Evolutionary conservation across 2,797 vertebrate genomes (phyloP).

Genomic region (Poeciliopsis presidionis): DNA sequence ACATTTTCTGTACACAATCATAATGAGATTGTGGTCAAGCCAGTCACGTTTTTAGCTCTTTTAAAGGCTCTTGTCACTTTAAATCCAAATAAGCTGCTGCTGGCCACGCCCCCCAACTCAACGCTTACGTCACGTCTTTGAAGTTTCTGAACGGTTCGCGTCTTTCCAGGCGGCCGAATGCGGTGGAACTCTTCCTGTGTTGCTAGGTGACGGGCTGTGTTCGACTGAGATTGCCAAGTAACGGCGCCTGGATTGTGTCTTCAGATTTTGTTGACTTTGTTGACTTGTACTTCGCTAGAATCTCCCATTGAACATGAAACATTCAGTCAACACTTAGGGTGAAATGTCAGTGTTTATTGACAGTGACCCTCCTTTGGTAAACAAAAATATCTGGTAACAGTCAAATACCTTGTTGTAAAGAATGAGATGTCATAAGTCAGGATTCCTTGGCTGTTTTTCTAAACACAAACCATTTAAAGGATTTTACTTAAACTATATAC

Average conservation of each 20-base stretch:
- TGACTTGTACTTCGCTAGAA: background rate
- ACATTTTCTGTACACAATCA: too few species aligned
- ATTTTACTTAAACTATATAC: constrained; percentile 10
- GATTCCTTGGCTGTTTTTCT: constrained; percentile 68
- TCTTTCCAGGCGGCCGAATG: too few species aligned
- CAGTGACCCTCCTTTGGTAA: constrained; percentile 67
- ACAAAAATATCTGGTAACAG: constrained; percentile 66
- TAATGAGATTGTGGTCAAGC: too few species aligned
- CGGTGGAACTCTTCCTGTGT: too few species aligned
- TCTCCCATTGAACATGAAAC: background rate
- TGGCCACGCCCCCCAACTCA: too few species aligned
- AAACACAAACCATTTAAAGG: constrained; percentile 16
- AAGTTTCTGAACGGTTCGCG: too few species aligned
- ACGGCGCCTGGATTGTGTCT: background rate
- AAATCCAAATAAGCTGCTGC: too few species aligned
- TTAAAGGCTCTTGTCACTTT: too few species aligned
- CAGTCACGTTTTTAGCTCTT: too few species aligned
- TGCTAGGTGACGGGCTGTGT: too few species aligned
- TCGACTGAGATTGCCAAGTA: too few species aligned
- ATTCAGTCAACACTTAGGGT: background rate
- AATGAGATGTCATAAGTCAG: constrained; percentile 24
- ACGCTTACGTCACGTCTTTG: too few species aligned
- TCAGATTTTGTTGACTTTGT: background rate
- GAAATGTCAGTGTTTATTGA: constrained; percentile 50
- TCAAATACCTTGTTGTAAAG: constrained; percentile 54